Base-by-base conservation (phyloP, 2,888 invertebrate species). In the Actias luna region DNA sequence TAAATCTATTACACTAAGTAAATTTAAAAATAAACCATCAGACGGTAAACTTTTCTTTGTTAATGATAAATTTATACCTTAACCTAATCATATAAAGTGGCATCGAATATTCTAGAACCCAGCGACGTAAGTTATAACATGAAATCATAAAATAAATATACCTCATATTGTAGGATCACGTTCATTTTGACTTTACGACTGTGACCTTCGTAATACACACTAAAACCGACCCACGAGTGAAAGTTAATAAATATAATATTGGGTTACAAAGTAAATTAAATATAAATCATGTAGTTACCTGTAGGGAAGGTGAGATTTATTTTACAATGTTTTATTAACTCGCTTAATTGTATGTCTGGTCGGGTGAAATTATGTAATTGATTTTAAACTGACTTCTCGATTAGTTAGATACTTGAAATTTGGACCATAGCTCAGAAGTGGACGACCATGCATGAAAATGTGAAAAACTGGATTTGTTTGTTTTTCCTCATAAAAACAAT, bases 251-350 rank as follows among this genome's bases (percentile, higher is more conserved):
- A 55, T 55, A 29, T 29, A 50, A 50, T 25, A 55, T 29, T 55
- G n/a, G 16, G 27, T 55, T 55, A 29, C 55, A 55, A 55, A 29
- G n/a, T 29, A 55, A 55, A 55, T 55, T 29, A n/a, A 55, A 55
- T 55, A 55, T 55, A 29, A 27, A 55, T 55, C 55, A n/a, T 16
- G 22, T 25, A 25, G 22, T 8, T 10, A 50, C 2, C 8, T 50
- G 8, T 12, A 25, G 12, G 0, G 10, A 50, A 4, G 5, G 10
- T 12, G 22, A 50, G 25, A 25, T 12, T 25, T 22, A 22, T 22
- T 46, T 46, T 50, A 25, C 0, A 10, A 25, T 25, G 2, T 14
- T 50, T 50, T 22, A 50, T 25, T 50, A 12, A 33, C n/a, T n/a
- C n/a, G n/a, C n/a, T n/a, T n/a, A n/a, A n/a, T n/a, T n/a, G n/a